Base-by-base conservation (phyloP, 2,797 vertebrate species). In the Dromococcyx pavoninus region DNA sequence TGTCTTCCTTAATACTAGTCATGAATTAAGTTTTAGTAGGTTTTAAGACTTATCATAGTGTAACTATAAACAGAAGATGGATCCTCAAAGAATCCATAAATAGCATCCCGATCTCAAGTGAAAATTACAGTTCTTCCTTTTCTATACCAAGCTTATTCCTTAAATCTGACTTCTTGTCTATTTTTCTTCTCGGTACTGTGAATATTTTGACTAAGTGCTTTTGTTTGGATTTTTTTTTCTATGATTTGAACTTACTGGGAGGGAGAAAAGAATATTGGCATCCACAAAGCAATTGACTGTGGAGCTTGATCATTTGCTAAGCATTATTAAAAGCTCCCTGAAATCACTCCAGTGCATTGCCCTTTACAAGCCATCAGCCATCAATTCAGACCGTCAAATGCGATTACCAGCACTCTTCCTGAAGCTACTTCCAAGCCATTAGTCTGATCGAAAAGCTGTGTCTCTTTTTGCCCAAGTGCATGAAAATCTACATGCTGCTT, bases 291-390 rank as follows among this genome's bases (percentile, higher is more conserved):
- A 8, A 96, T 62, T 93, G 91, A 88, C 77, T 85, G 48, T 77
- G 82, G 44, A 86, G 75, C 48, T 73, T 84, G 94, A 95, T 95
- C 89, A 93, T 95, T 96, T 96, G 94, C 94, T 93, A 92, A 94
- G 77, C 86, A 85, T 96, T 97, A 97, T 97, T 97, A 97, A 97
- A 96, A 97, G 94, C 88, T 96, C 93, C 86, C 94, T 93, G 83
- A 75, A 89, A 94, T 90, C 91, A 88, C 82, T 86, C 53, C 44
- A 74, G 41, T 75, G 86, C 91, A 73, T 77, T 93, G 95, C 95
- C 95, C 96, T 96, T 97, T 97, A 96, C 71, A 95, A 94, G 56
- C 79, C 94, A 93, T 95, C 95, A 96, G 82, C 77, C 94, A 90
- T 97, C 96, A 97, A 94, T 96, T 97, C 94, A 89, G 82, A 65